These are phyloP conservation scores for Synergus umbraculus DNA, from an alignment of 2,888 invertebrate genomes.

Conservation along the genomic window DNA sequence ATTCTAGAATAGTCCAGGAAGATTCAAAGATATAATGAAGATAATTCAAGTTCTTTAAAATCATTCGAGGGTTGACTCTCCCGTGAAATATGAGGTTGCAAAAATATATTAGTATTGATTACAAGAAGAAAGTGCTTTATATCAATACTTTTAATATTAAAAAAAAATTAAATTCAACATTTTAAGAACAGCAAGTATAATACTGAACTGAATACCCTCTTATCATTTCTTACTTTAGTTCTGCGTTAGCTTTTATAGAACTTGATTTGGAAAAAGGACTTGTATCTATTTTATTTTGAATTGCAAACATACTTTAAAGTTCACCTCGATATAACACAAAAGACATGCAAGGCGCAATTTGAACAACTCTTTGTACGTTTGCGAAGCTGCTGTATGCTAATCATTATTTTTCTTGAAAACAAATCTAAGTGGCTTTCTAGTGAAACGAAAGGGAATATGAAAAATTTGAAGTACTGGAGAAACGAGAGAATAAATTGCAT, in stretches of 20 bases:
- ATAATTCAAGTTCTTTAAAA: not conserved
- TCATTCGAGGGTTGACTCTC: not conserved
- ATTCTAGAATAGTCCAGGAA: not conserved
- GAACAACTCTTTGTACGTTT: conserved; percentile 1
- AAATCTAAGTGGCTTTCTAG: not conserved
- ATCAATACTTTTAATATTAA: not conserved
- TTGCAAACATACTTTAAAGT: not conserved
- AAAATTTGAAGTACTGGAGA: not conserved
- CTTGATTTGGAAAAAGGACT: not conserved
- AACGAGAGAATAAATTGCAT: conserved; percentile 8
- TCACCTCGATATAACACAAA: not conserved
- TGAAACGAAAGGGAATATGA: not conserved
- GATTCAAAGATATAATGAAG: not conserved
- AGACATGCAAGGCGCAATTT: not conserved
- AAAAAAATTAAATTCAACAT: no score
- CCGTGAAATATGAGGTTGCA: not conserved
- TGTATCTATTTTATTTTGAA: not conserved
- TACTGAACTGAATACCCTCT: no score
- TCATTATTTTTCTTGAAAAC: conserved; percentile 16
- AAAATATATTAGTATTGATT: not conserved
- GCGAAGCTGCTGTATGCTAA: not conserved
- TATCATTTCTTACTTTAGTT: not conserved
- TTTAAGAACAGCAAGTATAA: not conserved
- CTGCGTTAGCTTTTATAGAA: not conserved
- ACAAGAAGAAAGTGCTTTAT: not conserved